These are phyloP conservation scores for Oceanites oceanicus DNA, from an alignment of 2,113 vertebrate genomes.

Conservation along the genomic window DNA sequence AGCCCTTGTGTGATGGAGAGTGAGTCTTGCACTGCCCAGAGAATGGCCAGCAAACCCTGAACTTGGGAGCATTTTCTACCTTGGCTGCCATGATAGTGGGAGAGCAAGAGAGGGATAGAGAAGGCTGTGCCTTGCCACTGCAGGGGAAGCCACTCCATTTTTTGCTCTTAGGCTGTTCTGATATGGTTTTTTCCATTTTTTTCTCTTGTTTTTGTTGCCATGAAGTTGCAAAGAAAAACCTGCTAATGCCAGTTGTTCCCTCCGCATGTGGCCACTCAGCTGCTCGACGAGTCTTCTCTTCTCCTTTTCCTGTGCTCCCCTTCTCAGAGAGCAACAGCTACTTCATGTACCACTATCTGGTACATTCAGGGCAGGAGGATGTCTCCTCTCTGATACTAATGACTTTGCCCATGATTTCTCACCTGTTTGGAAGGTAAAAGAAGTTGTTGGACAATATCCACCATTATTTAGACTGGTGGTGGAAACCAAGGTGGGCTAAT, in stretches of 20 bases:
- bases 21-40: neutral
- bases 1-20: neutral
- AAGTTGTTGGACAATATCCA: neutral
- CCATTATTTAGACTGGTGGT: neutral
- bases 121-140: neutral
- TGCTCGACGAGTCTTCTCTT: neutral
- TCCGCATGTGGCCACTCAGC: accelerated
- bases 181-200: neutral
- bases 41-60: neutral
- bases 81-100: neutral
- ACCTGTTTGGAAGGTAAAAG: neutral
- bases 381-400: neutral
- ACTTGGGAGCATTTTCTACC: neutral
- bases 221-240: neutral
- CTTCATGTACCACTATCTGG: neutral
- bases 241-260: neutral
- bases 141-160: neutral
- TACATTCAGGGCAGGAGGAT: neutral
- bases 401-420: neutral
- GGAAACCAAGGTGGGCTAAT: neutral
- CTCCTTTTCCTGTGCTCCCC: neutral
- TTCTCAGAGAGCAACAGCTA: neutral
- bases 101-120: neutral
- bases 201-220: neutral
- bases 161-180: neutral